Base-by-base conservation (phyloP, 2,113 vertebrate genomes). In the Sinocyclocheilus anophthalmus region DNA sequence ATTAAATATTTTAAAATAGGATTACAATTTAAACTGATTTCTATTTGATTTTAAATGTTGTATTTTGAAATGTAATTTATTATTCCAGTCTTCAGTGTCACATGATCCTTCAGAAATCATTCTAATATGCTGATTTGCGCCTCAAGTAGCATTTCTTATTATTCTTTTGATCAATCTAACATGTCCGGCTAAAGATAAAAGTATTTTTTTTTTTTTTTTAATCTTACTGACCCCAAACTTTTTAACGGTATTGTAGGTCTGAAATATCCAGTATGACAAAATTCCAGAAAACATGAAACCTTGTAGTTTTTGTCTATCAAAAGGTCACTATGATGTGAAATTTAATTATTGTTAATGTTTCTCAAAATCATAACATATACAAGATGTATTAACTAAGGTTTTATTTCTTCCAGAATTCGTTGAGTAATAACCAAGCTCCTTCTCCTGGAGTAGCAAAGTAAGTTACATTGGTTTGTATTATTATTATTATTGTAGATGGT, bases 401-500 rank as follows among this genome's bases (percentile, higher is more conserved):
- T 72, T 24, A 84, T 72, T 83, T 39, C 2, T 88, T 87, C 59
- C 91, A 99, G 98, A 99, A 99, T 94, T 99, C 97, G 84, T 95
- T 98, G 50, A 99, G 96, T 92, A 99, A 98, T 94, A 98, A 97
- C 93, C 97, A 98, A 96, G 97, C 97, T 87, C 97, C 97, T 11
- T 99, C 98, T 93, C 98, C 98, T 95, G 98, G 98, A 88, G 95
- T 99, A 93, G 97, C 96, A 95, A 99, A 97, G 98, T 99, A 95
- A 94, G 96, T 90, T 77, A 53, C 37, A 16, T 76, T 76, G 42
- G 2, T 33, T 78, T 33, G 1, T 30, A 8, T 76, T 61, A 61
- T 18, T 26, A 8, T 76, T 61, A 61, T 20, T 55, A 5, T 53
- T 48, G 7, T 10, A 45, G n/a, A 53, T 76, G 42, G 13, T 75